These are phyloP conservation scores for Whitmania pigra DNA, from an alignment of 1,140 invertebrate genomes.

Conservation along the genomic window DNA sequence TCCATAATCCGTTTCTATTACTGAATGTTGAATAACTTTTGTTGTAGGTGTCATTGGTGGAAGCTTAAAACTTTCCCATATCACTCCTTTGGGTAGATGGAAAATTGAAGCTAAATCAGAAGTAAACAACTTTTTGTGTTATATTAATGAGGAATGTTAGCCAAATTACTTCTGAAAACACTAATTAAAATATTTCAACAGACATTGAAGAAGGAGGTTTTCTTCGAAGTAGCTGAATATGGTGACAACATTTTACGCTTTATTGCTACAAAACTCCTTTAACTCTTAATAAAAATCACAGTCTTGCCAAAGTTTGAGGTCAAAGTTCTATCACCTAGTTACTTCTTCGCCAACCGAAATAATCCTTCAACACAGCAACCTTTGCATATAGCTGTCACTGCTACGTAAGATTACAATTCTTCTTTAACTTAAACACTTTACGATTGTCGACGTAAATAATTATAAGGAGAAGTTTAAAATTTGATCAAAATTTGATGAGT, in stretches of 20 bases:
- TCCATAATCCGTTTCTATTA: no score
- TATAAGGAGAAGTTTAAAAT: no score
- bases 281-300: background rate
- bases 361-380: background rate
- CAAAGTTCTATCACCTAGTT: background rate
- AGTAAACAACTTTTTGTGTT: background rate
- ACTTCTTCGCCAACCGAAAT: background rate
- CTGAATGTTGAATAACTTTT: background rate
- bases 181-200: no score
- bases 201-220: no score
- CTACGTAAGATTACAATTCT: background rate
- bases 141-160: no score
- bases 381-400: background rate
- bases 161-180: no score
- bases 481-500: no score
- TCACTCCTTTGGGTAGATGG: background rate
- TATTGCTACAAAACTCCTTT: no score
- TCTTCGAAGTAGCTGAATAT: no score
- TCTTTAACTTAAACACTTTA: no score
- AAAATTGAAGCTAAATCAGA: background rate
- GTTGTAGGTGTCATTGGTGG: background rate
- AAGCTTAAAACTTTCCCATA: background rate
- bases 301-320: conserved; percentile 11
- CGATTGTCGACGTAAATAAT: no score
- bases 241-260: no score